Base-by-base conservation (phyloP, 2,797 vertebrate species). In the Aselliscus stoliczkanus region DNA sequence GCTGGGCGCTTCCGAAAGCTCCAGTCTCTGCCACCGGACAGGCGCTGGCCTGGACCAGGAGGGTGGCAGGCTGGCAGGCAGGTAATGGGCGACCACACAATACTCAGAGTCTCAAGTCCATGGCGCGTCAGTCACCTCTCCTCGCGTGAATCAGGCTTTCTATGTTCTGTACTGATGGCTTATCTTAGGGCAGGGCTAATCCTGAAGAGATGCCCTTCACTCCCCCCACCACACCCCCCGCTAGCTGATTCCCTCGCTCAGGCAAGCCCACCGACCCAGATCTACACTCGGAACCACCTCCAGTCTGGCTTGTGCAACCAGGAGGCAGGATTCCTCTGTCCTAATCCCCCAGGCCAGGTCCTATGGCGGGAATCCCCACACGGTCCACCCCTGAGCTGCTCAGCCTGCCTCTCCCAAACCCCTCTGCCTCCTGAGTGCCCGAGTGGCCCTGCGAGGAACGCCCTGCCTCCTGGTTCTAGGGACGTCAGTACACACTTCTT, bases 21-120 rank as follows among this genome's bases (percentile, higher is more conserved):
- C 31, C 2, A 65, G 37, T 42, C 23, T n/a, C 2, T 20, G 10
- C 25, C 14, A 52, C 34, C n/a, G 9, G 29, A 31, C 1, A 4
- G 6, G 14, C 39, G 20, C 1, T 0, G 2, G 2, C 64, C 17
- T 11, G 29, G n/a, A 23, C 14, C 0, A 31, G 18, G 58, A 54
- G 6, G 25, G 18, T 12, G 47, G 21, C 8, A 47, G 31, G 23
- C 47, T 75, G 15, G 31, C 31, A 17, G 21, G 18, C 21, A 34
- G 9, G 15, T 34, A 70, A 31, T 1, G 7, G 64, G 27, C 4
- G 0, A n/a, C 31, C 54, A 75, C 56, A 11, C 0, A 39, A 29
- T 47, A 37, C 37, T 42, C 34, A 15, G 60, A 29, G n/a, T 2
- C 21, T 27, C 62, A 62, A 7, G 52, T 31, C 29, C 15, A 31